These are phyloP conservation scores for Danaus chrysippus DNA, from an alignment of 2,888 invertebrate genomes.

Conservation along the genomic window DNA sequence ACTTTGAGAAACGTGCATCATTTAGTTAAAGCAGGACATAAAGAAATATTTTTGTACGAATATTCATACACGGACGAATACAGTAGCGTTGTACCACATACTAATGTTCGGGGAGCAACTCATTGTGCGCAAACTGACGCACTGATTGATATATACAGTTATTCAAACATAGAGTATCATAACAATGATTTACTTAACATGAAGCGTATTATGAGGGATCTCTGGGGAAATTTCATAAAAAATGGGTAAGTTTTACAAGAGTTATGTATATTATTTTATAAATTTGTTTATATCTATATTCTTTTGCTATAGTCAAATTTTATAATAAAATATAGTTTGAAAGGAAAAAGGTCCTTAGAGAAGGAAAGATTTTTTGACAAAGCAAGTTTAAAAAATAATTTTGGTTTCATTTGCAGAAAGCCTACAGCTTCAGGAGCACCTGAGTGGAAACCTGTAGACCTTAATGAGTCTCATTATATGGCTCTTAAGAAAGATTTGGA, in stretches of 20 bases:
- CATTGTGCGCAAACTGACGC: conserved; percentile 22
- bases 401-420: conserved; percentile 33
- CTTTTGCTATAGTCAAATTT: too few species aligned
- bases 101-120: conserved; percentile 20
- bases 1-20: conserved; percentile 40
- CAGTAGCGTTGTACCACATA: conserved; percentile 36
- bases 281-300: too few species aligned
- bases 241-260: conserved; percentile 11
- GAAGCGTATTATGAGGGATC: conserved; percentile 37
- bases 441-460: conserved; percentile 38
- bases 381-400: background rate
- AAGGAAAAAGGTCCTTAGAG: background rate
- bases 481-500: conserved; percentile 34
- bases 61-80: conserved; percentile 45
- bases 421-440: conserved; percentile 41
- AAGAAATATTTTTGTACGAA: conserved; percentile 49
- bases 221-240: conserved; percentile 49
- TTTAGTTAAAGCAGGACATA: conserved; percentile 42
- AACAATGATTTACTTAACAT: conserved; percentile 39
- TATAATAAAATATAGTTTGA: too few species aligned
- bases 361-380: background rate
- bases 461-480: conserved; percentile 39
- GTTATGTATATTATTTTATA: background rate
- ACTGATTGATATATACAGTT: background rate
- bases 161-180: conserved; percentile 28